Evolutionary conservation across 2,113 vertebrate genomes (phyloP), one percentile per base, ranked within the genome.

Genomic region (Thalassarche chlororhynchos): DNA sequence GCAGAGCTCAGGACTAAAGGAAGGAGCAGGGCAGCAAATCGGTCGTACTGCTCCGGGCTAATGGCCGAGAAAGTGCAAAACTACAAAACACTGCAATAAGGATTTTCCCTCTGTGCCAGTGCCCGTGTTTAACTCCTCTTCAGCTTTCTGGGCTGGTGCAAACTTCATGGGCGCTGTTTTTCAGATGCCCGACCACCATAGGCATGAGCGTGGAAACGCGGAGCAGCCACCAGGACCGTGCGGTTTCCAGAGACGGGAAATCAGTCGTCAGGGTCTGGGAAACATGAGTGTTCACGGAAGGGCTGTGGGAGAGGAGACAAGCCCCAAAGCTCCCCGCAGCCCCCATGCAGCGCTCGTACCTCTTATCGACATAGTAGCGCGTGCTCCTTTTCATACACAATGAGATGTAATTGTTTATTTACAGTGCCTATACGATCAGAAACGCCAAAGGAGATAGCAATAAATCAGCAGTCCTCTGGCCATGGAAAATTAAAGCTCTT

Each of bases 301-400:
- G 24, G 21, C 2, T 8, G 38, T 68, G 31, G 46, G 38, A 58
- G 36, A 44, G 44, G 12, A 44, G 29, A 16, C 0, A 2, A 58
- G 12, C 25, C 49, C 34, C 49, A 26, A 8, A 61, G 31, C 40
- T 54, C 54, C 42, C 32, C 0, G 2, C 54, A 46, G 46, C 44
- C 46, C 24, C 44, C 9, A 2, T 2, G 28, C 71, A 17, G 24
- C 0, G 0, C 49, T 42, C 3, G 5, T 11, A 11, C 15, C 46
- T 17, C 13, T 54, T 26, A 6, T 4, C 7, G 10, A 10, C 1
- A 5, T 3, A 1, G 20, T 7, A 2, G 3, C 9, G 0, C 2
- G 0, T 26, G 42, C 38, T 74, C 8, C 44, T 81, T 54, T 42
- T 26, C 52, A 2, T 24, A 8, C 1, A 2, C 68, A 5, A 14